These are phyloP conservation scores for Caenorhabditis drosophilae DNA, from an alignment of 2,888 invertebrate species.

Conservation along the genomic window DNA sequence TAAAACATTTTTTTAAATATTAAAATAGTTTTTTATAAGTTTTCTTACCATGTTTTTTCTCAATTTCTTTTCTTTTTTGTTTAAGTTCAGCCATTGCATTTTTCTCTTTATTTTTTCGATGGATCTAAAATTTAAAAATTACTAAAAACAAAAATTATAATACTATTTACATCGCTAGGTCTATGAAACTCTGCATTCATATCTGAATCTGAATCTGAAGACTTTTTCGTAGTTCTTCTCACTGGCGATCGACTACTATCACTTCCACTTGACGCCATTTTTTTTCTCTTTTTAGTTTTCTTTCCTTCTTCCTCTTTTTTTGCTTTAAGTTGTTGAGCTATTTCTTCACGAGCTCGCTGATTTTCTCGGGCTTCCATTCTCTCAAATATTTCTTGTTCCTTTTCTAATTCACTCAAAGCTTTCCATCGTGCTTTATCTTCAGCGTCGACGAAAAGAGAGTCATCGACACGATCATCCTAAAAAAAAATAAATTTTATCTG, in stretches of 20 bases:
- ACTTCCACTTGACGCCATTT: slow-evolving; percentile 76
- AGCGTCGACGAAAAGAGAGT: slow-evolving; percentile 86
- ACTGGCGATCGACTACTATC: too few relatives aligned
- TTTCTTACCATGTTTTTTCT: slow-evolving; percentile 77
- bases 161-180: slow-evolving; percentile 39
- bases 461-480: slow-evolving; percentile 25
- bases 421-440: slow-evolving; percentile 88
- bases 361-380: slow-evolving; percentile 91
- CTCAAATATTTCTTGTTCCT: slow-evolving; percentile 95
- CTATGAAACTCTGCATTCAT: slow-evolving; percentile 42
- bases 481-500: background rate
- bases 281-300: slow-evolving; percentile 69
- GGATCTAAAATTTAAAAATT: slow-evolving; percentile 17
- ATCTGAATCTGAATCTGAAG: slow-evolving; percentile 27
- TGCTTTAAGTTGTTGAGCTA: slow-evolving; percentile 31
- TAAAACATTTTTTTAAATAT: background rate
- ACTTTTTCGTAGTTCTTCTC: slow-evolving; percentile 4
- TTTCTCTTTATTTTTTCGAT: slow-evolving; percentile 76
- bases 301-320: slow-evolving; percentile 20
- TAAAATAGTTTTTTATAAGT: background rate
- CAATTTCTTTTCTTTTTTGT: slow-evolving; percentile 81
- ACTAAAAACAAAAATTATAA: background rate
- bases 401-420: slow-evolving; percentile 91
- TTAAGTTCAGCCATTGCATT: slow-evolving; percentile 91
- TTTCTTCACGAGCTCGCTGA: slow-evolving; percentile 76